Base-by-base conservation (phyloP, 2,113 vertebrate species). In the Silurus glanis region DNA sequence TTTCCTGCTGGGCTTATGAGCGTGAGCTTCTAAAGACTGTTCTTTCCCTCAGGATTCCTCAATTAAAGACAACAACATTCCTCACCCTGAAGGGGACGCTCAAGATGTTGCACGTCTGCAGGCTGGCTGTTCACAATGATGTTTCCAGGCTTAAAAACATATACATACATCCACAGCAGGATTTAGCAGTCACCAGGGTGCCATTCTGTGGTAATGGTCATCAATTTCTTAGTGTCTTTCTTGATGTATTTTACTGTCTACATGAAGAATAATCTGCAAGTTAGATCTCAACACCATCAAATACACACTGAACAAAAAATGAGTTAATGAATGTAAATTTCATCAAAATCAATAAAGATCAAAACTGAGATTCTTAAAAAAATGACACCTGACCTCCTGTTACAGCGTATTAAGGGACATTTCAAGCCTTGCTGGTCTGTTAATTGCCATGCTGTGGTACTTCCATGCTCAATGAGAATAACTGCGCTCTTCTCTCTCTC, bases 31-130 rank as follows among this genome's bases (percentile, higher is more conserved):
- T 82, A 47, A 82, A 84, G n/a, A 69, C 80, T 69, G 71, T 76
- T 84, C 66, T 76, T 61, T 74, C 76, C 25, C 84, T 80, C 21
- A 66, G 84, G 83, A 85, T 85, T 82, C 83, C 84, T 82, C 55
- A 79, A 86, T 90, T 91, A 89, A 85, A 85, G 79, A 80, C 86
- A 89, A 86, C 90, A 87, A 86, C 87, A 87, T 87, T 87, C 84
- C 71, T 71, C n/a, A 17, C 25, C 75, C 83, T 71, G 28, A 78
- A 17, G 28, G 16, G 25, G 45, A 80, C 67, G 19, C 28, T 55
- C 64, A 83, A 72, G 47, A 55, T 86, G 85, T 71, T 56, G 49
- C 56, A 83, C 51, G 81, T 82, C 64, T 80, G 82, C 80, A 80
- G 55, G 67, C 47, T 59, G 67, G 67, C 9, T 45, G 25, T 45